Evolutionary conservation across 2,797 vertebrate species (phyloP).

Genomic region (Melanotaenia trifasciata): DNA sequence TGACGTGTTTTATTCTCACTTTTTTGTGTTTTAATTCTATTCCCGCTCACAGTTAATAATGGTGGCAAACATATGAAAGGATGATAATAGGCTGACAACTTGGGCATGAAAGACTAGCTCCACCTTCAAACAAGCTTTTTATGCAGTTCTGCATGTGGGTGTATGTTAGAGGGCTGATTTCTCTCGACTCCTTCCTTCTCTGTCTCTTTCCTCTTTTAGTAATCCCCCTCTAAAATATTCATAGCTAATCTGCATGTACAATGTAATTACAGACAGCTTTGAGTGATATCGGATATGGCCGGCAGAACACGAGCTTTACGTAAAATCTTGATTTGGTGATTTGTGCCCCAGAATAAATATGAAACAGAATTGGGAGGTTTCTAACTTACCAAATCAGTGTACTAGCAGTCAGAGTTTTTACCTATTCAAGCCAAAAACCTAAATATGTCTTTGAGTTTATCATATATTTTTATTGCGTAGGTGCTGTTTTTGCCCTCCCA

Average conservation of each 20-base stretch:
- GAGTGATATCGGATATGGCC: slow-evolving; percentile 78
- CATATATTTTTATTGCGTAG: background rate
- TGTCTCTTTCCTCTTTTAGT: slow-evolving; percentile 78
- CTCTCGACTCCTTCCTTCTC: slow-evolving; percentile 56
- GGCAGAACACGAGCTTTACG: slow-evolving; percentile 55
- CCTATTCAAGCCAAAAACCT: background rate
- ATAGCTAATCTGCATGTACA: slow-evolving; percentile 84
- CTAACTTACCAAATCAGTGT: background rate
- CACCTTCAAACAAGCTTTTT: slow-evolving; percentile 80
- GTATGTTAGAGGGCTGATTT: slow-evolving; percentile 72
- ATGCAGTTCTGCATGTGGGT: slow-evolving; percentile 75
- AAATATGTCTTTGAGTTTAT: background rate
- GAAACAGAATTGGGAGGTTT: slow-evolving; percentile 31
- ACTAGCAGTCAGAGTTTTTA: background rate
- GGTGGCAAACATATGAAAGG: slow-evolving; percentile 81
- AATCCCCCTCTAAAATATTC: slow-evolving; percentile 84
- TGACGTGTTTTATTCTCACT: slow-evolving; percentile 79
- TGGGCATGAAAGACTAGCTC: slow-evolving; percentile 76
- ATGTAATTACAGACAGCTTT: slow-evolving; percentile 81
- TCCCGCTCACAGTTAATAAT: slow-evolving; percentile 76
- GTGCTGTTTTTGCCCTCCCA: slow-evolving; percentile 7
- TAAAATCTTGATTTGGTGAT: slow-evolving; percentile 73
- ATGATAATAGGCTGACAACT: slow-evolving; percentile 83
- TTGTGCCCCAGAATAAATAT: slow-evolving; percentile 64
- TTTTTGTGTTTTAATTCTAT: slow-evolving; percentile 66